Conservation (phyloP, 2,888 invertebrate species). For the Cenopis cana region DNA sequence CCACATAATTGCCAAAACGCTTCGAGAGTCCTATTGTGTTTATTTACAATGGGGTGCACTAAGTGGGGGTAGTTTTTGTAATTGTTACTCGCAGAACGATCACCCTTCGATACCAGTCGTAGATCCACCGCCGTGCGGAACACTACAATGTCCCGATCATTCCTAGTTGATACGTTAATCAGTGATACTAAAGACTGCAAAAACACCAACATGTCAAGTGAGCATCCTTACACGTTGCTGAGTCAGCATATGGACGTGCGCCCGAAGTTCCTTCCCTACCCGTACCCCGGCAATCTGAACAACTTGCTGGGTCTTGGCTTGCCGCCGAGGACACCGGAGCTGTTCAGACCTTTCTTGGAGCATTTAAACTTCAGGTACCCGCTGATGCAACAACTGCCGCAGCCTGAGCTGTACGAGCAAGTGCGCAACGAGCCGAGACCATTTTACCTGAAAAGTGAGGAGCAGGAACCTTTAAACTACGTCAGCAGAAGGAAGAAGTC, state of each 20-base stretch:
- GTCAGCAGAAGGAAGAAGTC: constrained; percentile 73
- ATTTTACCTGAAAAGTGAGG: constrained; percentile 71
- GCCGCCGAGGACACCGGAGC: constrained; percentile 79
- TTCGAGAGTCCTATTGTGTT: constrained; percentile 82
- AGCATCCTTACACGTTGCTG: constrained; percentile 73
- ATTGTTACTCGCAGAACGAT: constrained; percentile 75
- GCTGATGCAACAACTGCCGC: constrained; percentile 74
- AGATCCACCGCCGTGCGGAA: constrained; percentile 60
- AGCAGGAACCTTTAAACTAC: constrained; percentile 68
- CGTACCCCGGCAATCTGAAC: constrained; percentile 87
- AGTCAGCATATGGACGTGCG: constrained; percentile 68
- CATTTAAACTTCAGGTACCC: constrained; percentile 78
- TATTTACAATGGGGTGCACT: constrained; percentile 81
- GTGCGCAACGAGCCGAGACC: constrained; percentile 60
- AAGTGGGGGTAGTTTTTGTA: constrained; percentile 85
- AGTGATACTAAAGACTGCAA: constrained; percentile 85
- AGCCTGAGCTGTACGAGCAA: constrained; percentile 66
- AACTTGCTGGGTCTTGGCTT: constrained; percentile 87
- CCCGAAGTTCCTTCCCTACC: constrained; percentile 85
- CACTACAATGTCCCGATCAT: constrained; percentile 90
- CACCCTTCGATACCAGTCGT: constrained; percentile 71
- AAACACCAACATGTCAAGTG: constrained; percentile 69
- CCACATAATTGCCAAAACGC: constrained; percentile 85
- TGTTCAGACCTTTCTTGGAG: constrained; percentile 79
- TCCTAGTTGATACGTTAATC: constrained; percentile 92